Evolutionary conservation across 2,113 vertebrate species (phyloP), one percentile per base, ranked within the genome.

Genomic region (Nasalis larvatus): DNA sequence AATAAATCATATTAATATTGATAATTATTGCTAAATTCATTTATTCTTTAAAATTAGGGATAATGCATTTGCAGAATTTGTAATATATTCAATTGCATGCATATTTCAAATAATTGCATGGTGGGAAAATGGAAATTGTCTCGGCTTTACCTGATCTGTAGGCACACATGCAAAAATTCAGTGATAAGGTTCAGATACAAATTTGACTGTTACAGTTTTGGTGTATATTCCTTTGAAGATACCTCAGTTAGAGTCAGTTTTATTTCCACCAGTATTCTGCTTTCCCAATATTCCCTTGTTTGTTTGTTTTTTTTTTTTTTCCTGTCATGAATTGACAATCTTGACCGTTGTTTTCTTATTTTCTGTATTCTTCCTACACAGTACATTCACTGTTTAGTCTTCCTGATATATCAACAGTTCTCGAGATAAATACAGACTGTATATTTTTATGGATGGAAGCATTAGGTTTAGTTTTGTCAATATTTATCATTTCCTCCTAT

Each of bases 21-120:
- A 63, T 49, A 68, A 56, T 71, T 95, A 52, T 92, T 84, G 4
- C 5, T 77, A 92, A 89, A 42, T 83, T 82, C n/a, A 89, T 93
- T 94, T 91, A 82, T 89, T 91, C 78, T 86, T 93, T 86, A 42
- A 69, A 91, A 95, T 96, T 85, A 93, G n/a, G 12, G 2, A 74
- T 93, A 84, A 74, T 88, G 47, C 45, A 77, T 30, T 74, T 95
- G 56, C 63, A 92, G 69, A 93, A 93, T 95, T 95, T 63, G 9
- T 97, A 89, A 97, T 93, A 47, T 87, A 85, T 92, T 97, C 68
- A 85, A 40, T 97, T 94, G 54, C 49, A 63, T 74, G 63, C 69
- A 81, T 97, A 94, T 93, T 95, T 96, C 69, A 97, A 96, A 74
- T 94, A 96, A 96, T 89, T 95, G 82, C 27, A 80, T 12, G 16